Conservation (phyloP, 1,140 invertebrate genomes). For the Neoseiulus cucumeris region DNA sequence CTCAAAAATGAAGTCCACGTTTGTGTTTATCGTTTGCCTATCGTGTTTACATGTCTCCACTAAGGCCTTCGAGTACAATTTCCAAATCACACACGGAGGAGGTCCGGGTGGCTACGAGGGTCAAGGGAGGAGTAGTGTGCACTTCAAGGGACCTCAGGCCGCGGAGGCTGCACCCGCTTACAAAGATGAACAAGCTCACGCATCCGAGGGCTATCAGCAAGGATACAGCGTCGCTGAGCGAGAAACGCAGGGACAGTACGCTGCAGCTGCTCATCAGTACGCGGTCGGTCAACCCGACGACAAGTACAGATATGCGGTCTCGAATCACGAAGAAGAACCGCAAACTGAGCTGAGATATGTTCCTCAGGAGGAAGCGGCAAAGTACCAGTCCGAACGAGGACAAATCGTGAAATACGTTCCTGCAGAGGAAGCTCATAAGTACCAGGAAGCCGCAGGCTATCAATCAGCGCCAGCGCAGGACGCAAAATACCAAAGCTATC, state of each 20-base stretch:
- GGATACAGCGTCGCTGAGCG: not conserved
- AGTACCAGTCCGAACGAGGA: not conserved
- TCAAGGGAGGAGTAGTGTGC: not conserved
- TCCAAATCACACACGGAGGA: not conserved
- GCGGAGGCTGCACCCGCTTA: not conserved
- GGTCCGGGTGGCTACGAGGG: not conserved
- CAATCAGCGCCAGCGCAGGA: not conserved
- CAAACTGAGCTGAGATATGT: not conserved
- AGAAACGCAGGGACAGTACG: too few species aligned
- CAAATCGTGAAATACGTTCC: conserved; percentile 1
- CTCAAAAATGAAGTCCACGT: too few species aligned
- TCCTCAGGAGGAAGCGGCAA: not conserved
- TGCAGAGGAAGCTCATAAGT: not conserved
- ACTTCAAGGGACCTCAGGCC: not conserved
- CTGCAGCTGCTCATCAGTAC: not conserved
- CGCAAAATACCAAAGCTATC: not conserved
- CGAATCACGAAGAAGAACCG: not conserved
- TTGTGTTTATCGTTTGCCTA: too few species aligned
- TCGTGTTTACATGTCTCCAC: not conserved
- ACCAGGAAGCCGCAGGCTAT: not conserved
- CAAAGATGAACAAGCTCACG: conserved; percentile 4
- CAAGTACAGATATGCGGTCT: not conserved
- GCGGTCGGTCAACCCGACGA: not conserved
- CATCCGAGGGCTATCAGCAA: not conserved
- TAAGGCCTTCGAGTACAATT: not conserved